Conservation (phyloP, 2,888 invertebrate genomes). For the Liopterus haemorrhoidalis region DNA sequence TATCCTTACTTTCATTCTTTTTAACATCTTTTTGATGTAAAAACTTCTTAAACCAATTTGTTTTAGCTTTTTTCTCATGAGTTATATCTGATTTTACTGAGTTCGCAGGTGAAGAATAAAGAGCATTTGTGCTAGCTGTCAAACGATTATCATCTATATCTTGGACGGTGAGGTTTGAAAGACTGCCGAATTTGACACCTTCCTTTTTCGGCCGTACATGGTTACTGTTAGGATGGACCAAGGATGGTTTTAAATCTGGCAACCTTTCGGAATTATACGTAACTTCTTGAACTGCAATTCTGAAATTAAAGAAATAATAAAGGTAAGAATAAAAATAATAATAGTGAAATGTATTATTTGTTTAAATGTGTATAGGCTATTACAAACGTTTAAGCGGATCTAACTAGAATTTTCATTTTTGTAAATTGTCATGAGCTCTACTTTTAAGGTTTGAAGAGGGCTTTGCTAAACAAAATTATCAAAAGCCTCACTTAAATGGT, state of each 20-base stretch:
- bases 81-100: conserved; percentile 30
- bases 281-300: conserved; percentile 24
- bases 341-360: neutral
- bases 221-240: conserved; percentile 7
- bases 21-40: conserved; percentile 23
- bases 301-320: conserved; percentile 1
- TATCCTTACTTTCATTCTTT: conserved; percentile 17
- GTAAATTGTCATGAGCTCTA: no score
- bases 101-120: conserved; percentile 4
- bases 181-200: conserved; percentile 35
- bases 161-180: conserved; percentile 28
- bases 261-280: conserved; percentile 10
- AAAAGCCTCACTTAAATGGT: no score
- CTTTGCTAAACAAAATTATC: no score
- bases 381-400: neutral
- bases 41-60: conserved; percentile 31
- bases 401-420: neutral
- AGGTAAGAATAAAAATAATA: neutral
- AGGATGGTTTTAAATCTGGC: conserved; percentile 17
- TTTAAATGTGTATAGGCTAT: neutral
- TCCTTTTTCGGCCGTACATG: conserved; percentile 30
- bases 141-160: conserved; percentile 6
- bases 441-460: neutral
- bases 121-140: conserved; percentile 15
- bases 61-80: conserved; percentile 30